These are phyloP conservation scores for Caenorhabditis sinica DNA, from an alignment of 2,888 invertebrate genomes.

Conservation along the genomic window DNA sequence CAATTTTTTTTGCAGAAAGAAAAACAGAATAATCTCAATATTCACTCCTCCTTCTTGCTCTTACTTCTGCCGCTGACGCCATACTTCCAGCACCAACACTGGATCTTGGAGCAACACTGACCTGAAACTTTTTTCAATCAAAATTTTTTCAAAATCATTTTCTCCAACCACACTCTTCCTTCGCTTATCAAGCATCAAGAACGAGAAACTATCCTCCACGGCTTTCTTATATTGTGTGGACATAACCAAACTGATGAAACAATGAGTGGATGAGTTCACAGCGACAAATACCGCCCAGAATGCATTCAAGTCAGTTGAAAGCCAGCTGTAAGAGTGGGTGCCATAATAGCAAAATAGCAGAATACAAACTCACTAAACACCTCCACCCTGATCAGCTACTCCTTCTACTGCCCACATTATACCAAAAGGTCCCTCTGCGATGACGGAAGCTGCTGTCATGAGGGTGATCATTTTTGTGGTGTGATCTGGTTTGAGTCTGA, in stretches of 20 bases:
- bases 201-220: not conserved
- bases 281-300: not conserved
- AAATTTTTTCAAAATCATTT: not conserved
- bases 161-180: not conserved
- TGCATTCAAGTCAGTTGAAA: not conserved
- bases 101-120: not conserved
- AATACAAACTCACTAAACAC: not conserved
- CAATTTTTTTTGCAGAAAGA: too few species aligned
- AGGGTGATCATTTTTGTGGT: constrained; percentile 12
- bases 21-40: not conserved
- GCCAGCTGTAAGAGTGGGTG: not conserved
- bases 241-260: not conserved
- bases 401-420: not conserved
- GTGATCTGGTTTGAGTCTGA: not conserved
- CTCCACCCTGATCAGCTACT: not conserved
- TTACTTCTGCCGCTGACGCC: not conserved
- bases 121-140: not conserved
- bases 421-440: not conserved
- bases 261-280: not conserved
- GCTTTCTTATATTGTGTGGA: constrained; percentile 5
- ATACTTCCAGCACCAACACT: not conserved
- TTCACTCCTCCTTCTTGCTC: not conserved
- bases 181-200: not conserved
- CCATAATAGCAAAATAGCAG: not conserved
- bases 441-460: not conserved